A percentile compares a stretch with the other conserved stretches of the same genome.
These are phyloP conservation scores for Heteromurus nitidus DNA, from an alignment of 2,888 invertebrate genomes.

Conservation along the genomic window DNA sequence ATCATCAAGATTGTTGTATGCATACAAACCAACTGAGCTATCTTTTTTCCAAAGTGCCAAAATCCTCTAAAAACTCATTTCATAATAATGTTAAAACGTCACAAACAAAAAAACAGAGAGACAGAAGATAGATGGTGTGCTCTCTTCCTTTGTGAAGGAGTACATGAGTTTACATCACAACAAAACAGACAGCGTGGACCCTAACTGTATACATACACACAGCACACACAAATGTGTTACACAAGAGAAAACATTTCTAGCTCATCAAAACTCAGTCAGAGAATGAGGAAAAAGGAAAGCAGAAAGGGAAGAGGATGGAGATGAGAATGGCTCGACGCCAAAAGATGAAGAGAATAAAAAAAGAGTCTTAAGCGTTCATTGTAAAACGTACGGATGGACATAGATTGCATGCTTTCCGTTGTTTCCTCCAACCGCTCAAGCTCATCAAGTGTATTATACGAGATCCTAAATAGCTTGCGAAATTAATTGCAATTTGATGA, in stretches of 20 bases:
- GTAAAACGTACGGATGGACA: too few species aligned
- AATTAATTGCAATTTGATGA: slow-evolving; percentile 32
- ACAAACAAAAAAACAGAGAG: slow-evolving; percentile 8
- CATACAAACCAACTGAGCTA: neutral
- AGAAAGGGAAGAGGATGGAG: slow-evolving; percentile 15
- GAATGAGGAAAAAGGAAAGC: slow-evolving; percentile 9
- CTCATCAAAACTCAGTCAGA: slow-evolving; percentile 33
- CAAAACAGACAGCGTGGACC: slow-evolving; percentile 68
- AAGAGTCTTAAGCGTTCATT: too few species aligned
- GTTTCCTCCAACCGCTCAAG: too few species aligned
- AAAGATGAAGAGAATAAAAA: slow-evolving; percentile 28
- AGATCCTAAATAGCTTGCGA: slow-evolving; percentile 6
- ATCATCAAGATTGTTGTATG: too few species aligned
- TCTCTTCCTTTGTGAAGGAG: slow-evolving; percentile 8
- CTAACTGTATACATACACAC: slow-evolving; percentile 9
- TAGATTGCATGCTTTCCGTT: too few species aligned
- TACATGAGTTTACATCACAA: slow-evolving; percentile 20
- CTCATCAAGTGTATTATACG: too few species aligned
- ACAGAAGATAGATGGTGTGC: slow-evolving; percentile 13
- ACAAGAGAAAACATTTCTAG: slow-evolving; percentile 17
- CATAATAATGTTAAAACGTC: neutral
- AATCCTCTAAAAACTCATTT: neutral
- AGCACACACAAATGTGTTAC: neutral
- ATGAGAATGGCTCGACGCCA: slow-evolving; percentile 57
- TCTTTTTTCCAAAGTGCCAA: neutral